Evolutionary conservation across 2,888 invertebrate species (phyloP).

Genomic region (Rugalucina vietnamica): DNA sequence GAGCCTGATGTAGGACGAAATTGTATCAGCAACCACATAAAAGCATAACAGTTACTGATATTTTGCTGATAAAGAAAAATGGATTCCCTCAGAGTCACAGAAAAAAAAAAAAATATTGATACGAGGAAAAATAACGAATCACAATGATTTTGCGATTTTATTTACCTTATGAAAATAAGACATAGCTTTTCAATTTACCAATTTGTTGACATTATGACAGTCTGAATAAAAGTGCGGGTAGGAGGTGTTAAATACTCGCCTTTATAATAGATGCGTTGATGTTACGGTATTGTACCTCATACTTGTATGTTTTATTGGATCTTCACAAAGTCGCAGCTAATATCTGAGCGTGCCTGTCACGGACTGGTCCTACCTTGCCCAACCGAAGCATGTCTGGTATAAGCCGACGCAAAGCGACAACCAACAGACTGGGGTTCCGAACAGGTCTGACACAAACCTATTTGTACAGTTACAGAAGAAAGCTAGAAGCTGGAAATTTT

Average conservation of each 20-base stretch:
- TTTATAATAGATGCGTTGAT: background rate
- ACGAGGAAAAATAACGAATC: background rate
- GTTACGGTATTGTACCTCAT: background rate
- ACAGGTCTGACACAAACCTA: too few species aligned
- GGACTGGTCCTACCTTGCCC: background rate
- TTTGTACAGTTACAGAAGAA: too few species aligned
- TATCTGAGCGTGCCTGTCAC: background rate
- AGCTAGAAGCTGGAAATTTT: too few species aligned
- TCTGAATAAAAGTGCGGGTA: background rate
- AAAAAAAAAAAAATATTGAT: background rate
- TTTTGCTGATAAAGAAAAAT: background rate
- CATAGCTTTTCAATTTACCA: background rate
- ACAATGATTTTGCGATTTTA: slow-evolving; percentile 5
- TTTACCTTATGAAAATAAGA: background rate
- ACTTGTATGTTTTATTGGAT: background rate
- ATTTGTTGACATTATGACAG: slow-evolving; percentile 7
- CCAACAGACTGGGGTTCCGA: too few species aligned
- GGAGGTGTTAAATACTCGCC: background rate
- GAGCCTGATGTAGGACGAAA: too few species aligned
- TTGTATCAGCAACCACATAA: too few species aligned
- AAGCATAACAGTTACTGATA: background rate
- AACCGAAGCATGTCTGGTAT: background rate
- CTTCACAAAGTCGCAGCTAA: background rate
- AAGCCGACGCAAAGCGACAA: too few species aligned
- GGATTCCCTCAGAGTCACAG: background rate